A percentile compares a stretch with the other conserved stretches of the same genome.
Evolutionary conservation across 2,113 vertebrate species (phyloP).

Genomic region (Phainopepla nitens): DNA sequence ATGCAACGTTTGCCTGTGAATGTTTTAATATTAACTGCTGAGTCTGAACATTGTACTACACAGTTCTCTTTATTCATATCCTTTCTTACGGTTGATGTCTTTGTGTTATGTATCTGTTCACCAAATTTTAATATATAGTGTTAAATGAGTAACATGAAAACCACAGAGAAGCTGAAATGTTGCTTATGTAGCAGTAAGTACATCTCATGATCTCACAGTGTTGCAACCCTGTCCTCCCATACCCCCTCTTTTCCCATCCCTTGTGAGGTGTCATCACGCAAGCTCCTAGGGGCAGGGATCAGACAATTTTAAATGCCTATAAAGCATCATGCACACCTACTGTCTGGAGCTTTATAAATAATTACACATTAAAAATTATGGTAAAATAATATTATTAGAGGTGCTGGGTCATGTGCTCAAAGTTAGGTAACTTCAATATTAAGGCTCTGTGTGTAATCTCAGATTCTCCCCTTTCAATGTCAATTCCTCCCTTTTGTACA

Average conservation of each 20-base stretch:
- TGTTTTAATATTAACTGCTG: slow-evolving; percentile 50
- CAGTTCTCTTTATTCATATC: slow-evolving; percentile 33
- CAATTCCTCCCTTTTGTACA: neutral
- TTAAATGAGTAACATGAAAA: slow-evolving; percentile 63
- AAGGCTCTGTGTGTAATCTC: neutral
- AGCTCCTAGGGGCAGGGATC: slow-evolving; percentile 56
- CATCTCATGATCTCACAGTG: slow-evolving; percentile 62
- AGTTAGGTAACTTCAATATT: neutral
- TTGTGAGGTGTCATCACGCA: slow-evolving; percentile 41
- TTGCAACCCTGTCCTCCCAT: slow-evolving; percentile 61
- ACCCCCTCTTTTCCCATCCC: slow-evolving; percentile 61
- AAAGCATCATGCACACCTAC: slow-evolving; percentile 40
- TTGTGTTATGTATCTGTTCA: slow-evolving; percentile 55
- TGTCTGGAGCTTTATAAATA: slow-evolving; percentile 59
- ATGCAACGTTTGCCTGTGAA: neutral
- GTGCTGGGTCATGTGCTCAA: neutral
- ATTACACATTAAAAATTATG: slow-evolving; percentile 31
- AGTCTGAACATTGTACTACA: neutral
- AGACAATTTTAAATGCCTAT: slow-evolving; percentile 29
- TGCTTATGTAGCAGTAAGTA: slow-evolving; percentile 59
- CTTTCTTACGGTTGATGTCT: slow-evolving; percentile 43
- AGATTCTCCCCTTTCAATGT: neutral
- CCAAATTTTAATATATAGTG: slow-evolving; percentile 66
- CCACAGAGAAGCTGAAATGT: slow-evolving; percentile 63
- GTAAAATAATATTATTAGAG: slow-evolving; percentile 28